These are phyloP conservation scores for Acanthochromis polyacanthus DNA, from an alignment of 2,113 vertebrate genomes.

Conservation along the genomic window DNA sequence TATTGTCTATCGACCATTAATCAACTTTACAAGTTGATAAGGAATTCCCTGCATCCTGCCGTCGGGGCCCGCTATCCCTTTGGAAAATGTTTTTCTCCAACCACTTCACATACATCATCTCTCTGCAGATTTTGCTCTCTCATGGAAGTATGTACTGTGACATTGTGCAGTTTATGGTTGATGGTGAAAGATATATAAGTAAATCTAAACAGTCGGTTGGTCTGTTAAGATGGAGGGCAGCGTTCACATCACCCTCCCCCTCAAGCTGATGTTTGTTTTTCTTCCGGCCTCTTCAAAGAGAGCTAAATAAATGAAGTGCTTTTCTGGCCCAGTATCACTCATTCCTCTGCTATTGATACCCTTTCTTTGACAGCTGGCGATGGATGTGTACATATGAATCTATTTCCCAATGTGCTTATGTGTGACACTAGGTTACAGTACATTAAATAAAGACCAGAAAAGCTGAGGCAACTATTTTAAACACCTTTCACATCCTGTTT, in stretches of 20 bases:
- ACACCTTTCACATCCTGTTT: slow-evolving; percentile 52
- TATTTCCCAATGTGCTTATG: slow-evolving; percentile 26
- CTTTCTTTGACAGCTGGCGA: slow-evolving; percentile 12
- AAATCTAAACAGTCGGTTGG: slow-evolving; percentile 37
- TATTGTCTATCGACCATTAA: too few species aligned
- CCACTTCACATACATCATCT: slow-evolving; percentile 4
- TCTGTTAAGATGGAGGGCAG: slow-evolving; percentile 25
- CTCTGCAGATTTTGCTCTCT: slow-evolving; percentile 1
- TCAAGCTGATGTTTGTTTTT: slow-evolving; percentile 56
- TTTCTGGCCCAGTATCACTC: slow-evolving; percentile 62
- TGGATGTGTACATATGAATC: slow-evolving; percentile 25
- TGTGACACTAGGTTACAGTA: slow-evolving; percentile 16
- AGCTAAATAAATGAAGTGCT: slow-evolving; percentile 62
- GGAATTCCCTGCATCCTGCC: not conserved
- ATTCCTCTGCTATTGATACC: slow-evolving; percentile 41
- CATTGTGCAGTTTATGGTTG: slow-evolving; percentile 3
- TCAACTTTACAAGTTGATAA: too few species aligned
- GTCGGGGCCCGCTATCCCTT: not conserved
- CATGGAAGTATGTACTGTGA: slow-evolving; percentile 2
- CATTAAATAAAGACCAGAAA: slow-evolving; percentile 40
- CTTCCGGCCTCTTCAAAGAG: slow-evolving; percentile 64
- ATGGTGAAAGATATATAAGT: slow-evolving; percentile 42
- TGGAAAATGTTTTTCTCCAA: not conserved
- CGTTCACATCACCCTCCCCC: slow-evolving; percentile 27
- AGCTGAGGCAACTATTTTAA: slow-evolving; percentile 56